Evolutionary conservation across 2,797 vertebrate species (phyloP), one percentile per base, ranked within the genome.

Genomic region (Masticophis lateralis): DNA sequence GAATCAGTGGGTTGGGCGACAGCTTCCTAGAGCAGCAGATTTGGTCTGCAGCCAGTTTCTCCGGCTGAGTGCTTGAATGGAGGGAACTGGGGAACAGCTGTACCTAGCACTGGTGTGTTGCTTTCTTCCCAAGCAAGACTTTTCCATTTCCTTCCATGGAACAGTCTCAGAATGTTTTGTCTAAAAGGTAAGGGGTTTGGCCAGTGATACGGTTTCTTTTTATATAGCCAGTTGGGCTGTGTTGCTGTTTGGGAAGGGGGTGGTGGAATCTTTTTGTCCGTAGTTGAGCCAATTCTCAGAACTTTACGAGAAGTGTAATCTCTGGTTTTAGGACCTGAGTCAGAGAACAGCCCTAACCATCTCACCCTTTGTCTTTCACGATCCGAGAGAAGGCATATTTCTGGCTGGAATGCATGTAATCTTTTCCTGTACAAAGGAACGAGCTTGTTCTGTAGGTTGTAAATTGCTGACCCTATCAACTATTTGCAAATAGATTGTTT

Each of bases 181-280:
- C 97, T 99, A 95, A 99, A 98, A 99, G 99, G 99, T 99, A 98
- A 98, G 97, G 97, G 93, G 59, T 13, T 90, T 7, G 60, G 0
- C 3, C 25, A 37, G 0, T 8, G 18, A 5, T 7, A 51, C 10
- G 3, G 89, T 37, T 32, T 20, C 43, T 47, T 6, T 18, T 2
- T 18, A 5, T 79, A 13, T 47, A 27, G 69, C 43, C 43, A 11
- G 88, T 59, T 32, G 74, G 87, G 27, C 56, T 63, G 90, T 89
- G 56, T 0, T 47, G 37, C 4, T 61, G 18, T 22, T 37, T 60
- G 22, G 74, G 79, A 25, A 25, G 4, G 10, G 25, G 51, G 1
- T 20, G 32, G 16, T 18, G 16, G 13, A 53, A 59, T 28, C 87
- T 12, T 3, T n/a, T 55, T 86, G 7, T 43, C 5, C 27, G 27